phyloP scores from a whole-genome alignment of 2,888 invertebrate genomes.

The Athalia cordata region DNA sequence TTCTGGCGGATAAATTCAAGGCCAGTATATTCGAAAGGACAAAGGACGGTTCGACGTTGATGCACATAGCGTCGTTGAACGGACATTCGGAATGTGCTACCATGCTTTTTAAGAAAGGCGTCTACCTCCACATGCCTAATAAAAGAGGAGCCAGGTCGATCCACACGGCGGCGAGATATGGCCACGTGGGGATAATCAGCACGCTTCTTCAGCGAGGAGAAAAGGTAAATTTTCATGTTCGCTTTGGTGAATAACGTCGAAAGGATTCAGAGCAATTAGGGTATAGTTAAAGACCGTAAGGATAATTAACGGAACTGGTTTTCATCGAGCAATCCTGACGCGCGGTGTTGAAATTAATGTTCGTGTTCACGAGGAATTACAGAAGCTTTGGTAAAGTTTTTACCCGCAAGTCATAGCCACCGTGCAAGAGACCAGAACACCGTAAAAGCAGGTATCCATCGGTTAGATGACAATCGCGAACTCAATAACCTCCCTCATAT shows the following conservation, averaged over 20 bases:
- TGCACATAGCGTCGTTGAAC: conserved; percentile 98
- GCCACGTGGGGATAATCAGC: conserved; percentile 97
- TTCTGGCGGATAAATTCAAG: conserved; percentile 97
- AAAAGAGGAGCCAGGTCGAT: conserved; percentile 98
- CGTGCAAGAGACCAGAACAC: conserved; percentile 3
- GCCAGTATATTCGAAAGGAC: conserved; percentile 97
- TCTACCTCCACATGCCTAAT: conserved; percentile 99
- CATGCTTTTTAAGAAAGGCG: conserved; percentile 98
- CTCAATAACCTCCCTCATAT: conserved; percentile 1
- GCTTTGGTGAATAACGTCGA: not conserved
- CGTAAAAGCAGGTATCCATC: conserved; percentile 18
- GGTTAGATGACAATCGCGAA: not conserved
- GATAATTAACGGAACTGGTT: conserved; percentile 17
- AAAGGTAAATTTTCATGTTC: conserved; percentile 78
- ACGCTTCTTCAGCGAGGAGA: conserved; percentile 97
- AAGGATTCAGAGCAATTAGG: not conserved
- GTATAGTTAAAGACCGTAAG: conserved; percentile 3
- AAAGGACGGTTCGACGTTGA: conserved; percentile 97
- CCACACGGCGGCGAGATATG: conserved; percentile 97
- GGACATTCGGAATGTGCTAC: conserved; percentile 99
- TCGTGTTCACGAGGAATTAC: conserved; percentile 37
- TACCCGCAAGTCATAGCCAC: not conserved
- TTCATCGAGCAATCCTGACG: not conserved
- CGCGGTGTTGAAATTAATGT: conserved; percentile 16
- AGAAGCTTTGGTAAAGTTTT: conserved; percentile 12